These are phyloP conservation scores for Argyrosomus japonicus DNA, from an alignment of 2,113 vertebrate species.

Conservation along the genomic window DNA sequence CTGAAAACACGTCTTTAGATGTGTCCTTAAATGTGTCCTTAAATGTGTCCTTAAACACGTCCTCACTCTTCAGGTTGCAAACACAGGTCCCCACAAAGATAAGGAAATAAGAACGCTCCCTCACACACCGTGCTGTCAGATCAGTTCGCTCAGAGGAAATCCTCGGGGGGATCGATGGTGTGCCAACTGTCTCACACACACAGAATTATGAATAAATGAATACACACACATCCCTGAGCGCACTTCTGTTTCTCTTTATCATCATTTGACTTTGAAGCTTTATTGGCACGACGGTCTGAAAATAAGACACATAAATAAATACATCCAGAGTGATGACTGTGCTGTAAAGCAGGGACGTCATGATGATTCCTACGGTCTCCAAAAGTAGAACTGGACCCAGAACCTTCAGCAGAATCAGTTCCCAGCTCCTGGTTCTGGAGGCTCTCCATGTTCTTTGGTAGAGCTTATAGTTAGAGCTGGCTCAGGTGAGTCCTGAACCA, in stretches of 20 bases:
- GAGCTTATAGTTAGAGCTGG: too few species aligned
- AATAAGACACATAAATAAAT: not conserved
- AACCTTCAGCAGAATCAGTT: too few species aligned
- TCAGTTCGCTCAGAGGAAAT: conserved; percentile 9
- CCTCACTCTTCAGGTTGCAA: not conserved
- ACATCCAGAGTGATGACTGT: not conserved
- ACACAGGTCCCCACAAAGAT: not conserved
- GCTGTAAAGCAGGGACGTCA: not conserved
- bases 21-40: not conserved
- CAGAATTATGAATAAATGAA: conserved; percentile 14
- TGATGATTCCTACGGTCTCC: too few species aligned
- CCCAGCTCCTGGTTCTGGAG: too few species aligned
- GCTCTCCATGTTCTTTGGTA: too few species aligned
- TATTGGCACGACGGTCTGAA: not conserved
- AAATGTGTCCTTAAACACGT: not conserved
- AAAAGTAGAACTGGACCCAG: too few species aligned
- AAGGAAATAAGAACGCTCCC: not conserved
- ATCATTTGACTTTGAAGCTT: conserved; percentile 28
- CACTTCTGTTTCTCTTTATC: conserved; percentile 18
- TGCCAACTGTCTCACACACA: conserved; percentile 10
- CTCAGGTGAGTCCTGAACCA: too few species aligned
- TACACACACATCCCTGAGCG: not conserved
- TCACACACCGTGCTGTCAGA: conserved; percentile 19
- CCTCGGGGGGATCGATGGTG: conserved; percentile 11
- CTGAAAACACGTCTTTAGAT: not conserved